A percentile compares a stretch with the other conserved stretches of the same genome.
These are phyloP conservation scores for Zaprionus ornatus DNA, from an alignment of 1,140 invertebrate species.

Conservation along the genomic window DNA sequence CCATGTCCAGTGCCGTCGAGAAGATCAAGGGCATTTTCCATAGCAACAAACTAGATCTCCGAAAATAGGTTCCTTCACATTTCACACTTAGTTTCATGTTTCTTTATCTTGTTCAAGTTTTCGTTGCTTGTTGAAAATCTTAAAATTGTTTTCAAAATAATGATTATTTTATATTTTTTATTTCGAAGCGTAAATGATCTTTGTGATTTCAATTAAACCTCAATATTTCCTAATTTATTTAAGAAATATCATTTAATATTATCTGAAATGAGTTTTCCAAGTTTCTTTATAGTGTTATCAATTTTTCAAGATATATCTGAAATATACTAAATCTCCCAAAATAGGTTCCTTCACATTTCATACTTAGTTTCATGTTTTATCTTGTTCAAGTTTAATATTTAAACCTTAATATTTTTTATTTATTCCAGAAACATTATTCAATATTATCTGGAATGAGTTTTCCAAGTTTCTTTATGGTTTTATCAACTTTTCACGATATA, in stretches of 20 bases:
- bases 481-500: too few relatives aligned
- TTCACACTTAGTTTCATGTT: not conserved
- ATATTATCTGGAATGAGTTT: too few relatives aligned
- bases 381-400: not conserved
- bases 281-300: too few relatives aligned
- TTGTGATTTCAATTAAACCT: not conserved
- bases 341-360: not conserved
- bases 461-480: too few relatives aligned
- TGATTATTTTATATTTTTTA: not conserved
- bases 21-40: slow-evolving; percentile 42
- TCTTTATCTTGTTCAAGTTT: not conserved
- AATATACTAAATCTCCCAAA: not conserved
- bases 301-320: too few relatives aligned
- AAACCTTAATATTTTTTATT: too few relatives aligned
- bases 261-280: too few relatives aligned
- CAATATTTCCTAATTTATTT: too few relatives aligned
- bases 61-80: not conserved
- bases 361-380: not conserved
- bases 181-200: not conserved
- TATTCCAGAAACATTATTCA: too few relatives aligned
- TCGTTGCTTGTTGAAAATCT: not conserved
- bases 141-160: not conserved
- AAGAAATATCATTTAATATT: too few relatives aligned
- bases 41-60: not conserved
- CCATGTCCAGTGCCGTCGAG: slow-evolving; percentile 27